Percentiles rank a stretch among this genome's conserved stretches.
These are phyloP conservation scores for Palythoa grandis DNA, from an alignment of 92 coral and sea anemone genomes.

Conservation along the genomic window DNA sequence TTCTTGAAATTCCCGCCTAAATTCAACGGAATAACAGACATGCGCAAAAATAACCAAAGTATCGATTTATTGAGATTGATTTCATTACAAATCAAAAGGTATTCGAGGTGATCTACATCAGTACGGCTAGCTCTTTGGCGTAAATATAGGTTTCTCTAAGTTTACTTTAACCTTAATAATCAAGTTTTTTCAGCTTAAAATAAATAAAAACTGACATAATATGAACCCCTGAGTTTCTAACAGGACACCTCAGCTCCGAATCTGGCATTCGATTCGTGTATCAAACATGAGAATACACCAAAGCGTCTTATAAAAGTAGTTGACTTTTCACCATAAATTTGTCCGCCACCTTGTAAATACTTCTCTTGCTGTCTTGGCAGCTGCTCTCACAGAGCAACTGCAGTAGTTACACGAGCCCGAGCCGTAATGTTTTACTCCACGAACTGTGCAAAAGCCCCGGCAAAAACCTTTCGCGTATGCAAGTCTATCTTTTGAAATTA, in stretches of 20 bases:
- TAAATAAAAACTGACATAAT: neutral
- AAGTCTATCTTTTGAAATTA: slow-evolving; percentile 24
- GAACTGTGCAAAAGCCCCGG: neutral
- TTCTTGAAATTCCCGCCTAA: slow-evolving; percentile 36
- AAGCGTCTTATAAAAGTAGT: neutral
- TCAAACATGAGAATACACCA: slow-evolving; percentile 9
- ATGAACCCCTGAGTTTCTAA: slow-evolving; percentile 6
- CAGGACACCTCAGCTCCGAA: neutral
- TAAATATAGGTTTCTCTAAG: neutral
- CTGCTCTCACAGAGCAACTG: slow-evolving; percentile 27
- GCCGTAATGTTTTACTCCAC: neutral
- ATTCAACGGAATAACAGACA: slow-evolving; percentile 14
- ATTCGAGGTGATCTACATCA: slow-evolving; percentile 7
- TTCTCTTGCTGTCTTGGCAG: slow-evolving; percentile 15
- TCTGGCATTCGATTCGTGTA: neutral
- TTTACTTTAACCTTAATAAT: slow-evolving; percentile 4
- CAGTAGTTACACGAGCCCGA: slow-evolving; percentile 7
- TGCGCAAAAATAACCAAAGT: slow-evolving; percentile 14
- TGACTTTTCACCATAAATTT: neutral
- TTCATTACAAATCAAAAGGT: slow-evolving; percentile 1
- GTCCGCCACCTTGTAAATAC: slow-evolving; percentile 21
- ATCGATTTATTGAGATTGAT: neutral
- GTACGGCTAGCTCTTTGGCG: neutral
- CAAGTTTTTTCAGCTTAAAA: neutral
- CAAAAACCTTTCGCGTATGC: slow-evolving; percentile 18